Conservation (phyloP, 2,113 vertebrate species). For the Lophotis ruficrista region DNA sequence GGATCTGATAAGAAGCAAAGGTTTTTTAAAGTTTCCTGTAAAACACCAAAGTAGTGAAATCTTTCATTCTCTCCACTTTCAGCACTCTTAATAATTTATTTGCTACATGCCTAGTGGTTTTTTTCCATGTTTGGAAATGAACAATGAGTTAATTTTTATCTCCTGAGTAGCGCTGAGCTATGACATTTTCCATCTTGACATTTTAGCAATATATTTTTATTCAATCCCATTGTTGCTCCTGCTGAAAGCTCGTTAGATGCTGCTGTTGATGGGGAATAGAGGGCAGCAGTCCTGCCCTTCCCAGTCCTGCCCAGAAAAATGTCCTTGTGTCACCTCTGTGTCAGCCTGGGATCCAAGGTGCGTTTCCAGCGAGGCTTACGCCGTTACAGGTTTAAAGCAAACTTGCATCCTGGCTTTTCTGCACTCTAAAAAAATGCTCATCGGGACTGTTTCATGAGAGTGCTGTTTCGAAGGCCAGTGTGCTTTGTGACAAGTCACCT, state of each 20-base stretch:
- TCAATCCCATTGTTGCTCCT: not conserved
- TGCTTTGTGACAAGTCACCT: not conserved
- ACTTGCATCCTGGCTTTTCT: not conserved
- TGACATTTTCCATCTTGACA: not conserved
- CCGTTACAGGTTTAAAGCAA: accelerated
- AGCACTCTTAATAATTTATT: not conserved
- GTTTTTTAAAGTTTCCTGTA: not conserved
- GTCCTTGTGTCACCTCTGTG: not conserved
- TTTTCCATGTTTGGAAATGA: not conserved
- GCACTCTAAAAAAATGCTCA: accelerated
- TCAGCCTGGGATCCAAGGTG: not conserved
- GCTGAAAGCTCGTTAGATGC: not conserved
- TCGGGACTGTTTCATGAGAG: not conserved
- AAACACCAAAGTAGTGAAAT: not conserved
- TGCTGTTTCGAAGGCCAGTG: accelerated
- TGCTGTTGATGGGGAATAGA: not conserved
- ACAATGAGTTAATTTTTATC: not conserved
- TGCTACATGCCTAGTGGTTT: not conserved
- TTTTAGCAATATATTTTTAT: not conserved
- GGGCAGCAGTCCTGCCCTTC: not conserved
- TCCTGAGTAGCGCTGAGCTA: not conserved
- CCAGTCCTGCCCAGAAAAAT: not conserved
- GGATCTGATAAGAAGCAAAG: not conserved
- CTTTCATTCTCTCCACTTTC: constrained; percentile 18
- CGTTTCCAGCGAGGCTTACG: not conserved